Evolutionary conservation across 2,888 invertebrate genomes (phyloP).

Genomic region (Sturmia bella): DNA sequence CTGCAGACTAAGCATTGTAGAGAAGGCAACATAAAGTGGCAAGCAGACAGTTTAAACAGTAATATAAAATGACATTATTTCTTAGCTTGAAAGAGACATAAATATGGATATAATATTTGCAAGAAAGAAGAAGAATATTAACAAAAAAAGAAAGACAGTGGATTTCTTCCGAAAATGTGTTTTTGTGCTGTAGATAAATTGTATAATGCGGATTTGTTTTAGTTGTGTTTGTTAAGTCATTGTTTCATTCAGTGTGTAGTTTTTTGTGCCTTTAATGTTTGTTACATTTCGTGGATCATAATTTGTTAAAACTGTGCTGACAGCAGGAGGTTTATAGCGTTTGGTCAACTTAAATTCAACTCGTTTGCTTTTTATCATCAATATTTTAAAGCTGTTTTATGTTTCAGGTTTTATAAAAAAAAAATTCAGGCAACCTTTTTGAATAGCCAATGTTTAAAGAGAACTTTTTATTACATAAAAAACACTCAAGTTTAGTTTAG

Average conservation of each 20-base stretch:
- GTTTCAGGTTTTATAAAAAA: constrained; percentile 27
- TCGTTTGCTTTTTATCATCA: constrained; percentile 14
- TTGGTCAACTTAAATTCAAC: constrained; percentile 23
- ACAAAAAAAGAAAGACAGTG: constrained; percentile 7
- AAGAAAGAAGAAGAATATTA: constrained; percentile 16
- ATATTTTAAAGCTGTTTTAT: constrained; percentile 8
- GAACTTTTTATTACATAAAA: too few relatives aligned
- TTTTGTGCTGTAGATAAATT: constrained; percentile 38
- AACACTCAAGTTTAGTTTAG: too few relatives aligned
- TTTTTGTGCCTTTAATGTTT: constrained; percentile 6
- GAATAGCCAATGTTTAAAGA: too few relatives aligned
- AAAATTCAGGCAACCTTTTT: too few relatives aligned
- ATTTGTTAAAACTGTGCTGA: constrained; percentile 61
- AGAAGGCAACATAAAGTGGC: constrained; percentile 24
- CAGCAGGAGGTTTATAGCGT: constrained; percentile 59
- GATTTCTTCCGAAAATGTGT: constrained; percentile 30
- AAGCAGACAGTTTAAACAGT: constrained; percentile 41
- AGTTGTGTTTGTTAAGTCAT: constrained; percentile 32
- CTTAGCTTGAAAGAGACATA: constrained; percentile 25
- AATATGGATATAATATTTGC: constrained; percentile 6
- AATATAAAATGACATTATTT: constrained; percentile 49
- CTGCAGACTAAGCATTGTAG: background rate
- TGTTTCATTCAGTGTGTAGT: constrained; percentile 42
- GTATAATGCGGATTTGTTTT: constrained; percentile 38
- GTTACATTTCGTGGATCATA: constrained; percentile 49